These are phyloP conservation scores for Rhipidura dahli DNA, from an alignment of 2,113 vertebrate species.

Conservation along the genomic window DNA sequence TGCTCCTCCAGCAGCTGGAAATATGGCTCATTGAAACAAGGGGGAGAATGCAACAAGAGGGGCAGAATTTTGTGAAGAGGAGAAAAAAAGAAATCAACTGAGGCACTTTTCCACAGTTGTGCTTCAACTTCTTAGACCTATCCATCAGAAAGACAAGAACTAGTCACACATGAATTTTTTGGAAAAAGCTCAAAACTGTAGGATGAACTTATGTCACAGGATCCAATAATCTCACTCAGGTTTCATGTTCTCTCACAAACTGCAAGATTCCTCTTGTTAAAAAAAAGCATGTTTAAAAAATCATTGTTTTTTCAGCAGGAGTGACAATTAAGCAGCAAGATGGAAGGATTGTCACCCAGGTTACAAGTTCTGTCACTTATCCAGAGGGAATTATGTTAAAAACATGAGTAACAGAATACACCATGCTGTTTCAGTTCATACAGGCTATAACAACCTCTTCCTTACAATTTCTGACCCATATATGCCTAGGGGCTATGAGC, in stretches of 20 bases:
- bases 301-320: background rate
- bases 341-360: background rate
- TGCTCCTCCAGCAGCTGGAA: background rate
- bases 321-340: background rate
- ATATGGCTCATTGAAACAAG: background rate
- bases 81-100: background rate
- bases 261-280: background rate
- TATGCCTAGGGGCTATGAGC: background rate
- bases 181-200: background rate
- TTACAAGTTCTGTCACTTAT: background rate
- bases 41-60: background rate
- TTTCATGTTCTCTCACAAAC: background rate
- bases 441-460: background rate
- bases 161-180: background rate
- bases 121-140: background rate
- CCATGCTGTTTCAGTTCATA: background rate
- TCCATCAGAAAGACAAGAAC: background rate
- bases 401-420: background rate
- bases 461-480: background rate
- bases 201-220: background rate
- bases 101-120: background rate
- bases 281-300: background rate
- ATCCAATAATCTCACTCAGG: background rate
- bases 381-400: background rate
- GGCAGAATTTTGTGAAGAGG: background rate